Conservation (phyloP, 1,140 invertebrate species). For the Drosophila ogumai region DNA sequence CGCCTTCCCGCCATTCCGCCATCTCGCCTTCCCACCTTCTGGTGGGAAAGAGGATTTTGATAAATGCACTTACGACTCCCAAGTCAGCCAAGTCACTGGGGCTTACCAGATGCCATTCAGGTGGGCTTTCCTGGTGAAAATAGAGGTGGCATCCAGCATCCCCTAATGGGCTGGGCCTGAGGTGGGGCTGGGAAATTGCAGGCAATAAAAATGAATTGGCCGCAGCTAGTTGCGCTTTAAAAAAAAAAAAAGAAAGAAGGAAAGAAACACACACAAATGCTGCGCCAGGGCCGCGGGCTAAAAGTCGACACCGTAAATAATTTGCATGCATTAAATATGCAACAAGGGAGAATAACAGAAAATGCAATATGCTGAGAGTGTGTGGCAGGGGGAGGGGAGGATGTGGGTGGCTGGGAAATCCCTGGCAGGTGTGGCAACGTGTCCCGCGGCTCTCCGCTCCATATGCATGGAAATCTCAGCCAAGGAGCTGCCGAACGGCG, state of each 20-base stretch:
- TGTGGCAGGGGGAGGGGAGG: neutral
- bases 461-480: slow-evolving; percentile 75
- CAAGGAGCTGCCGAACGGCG: slow-evolving; percentile 44
- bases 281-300: slow-evolving; percentile 32
- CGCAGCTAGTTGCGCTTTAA: slow-evolving; percentile 48
- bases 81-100: slow-evolving; percentile 51
- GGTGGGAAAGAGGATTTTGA: slow-evolving; percentile 62
- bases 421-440: slow-evolving; percentile 56
- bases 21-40: too few species aligned
- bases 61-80: slow-evolving; percentile 66
- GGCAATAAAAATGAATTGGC: slow-evolving; percentile 60
- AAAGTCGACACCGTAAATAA: slow-evolving; percentile 69
- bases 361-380: slow-evolving; percentile 63
- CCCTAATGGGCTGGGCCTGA: slow-evolving; percentile 19
- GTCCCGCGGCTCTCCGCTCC: slow-evolving; percentile 58
- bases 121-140: slow-evolving; percentile 13
- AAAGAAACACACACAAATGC: neutral
- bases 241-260: slow-evolving; percentile 15
- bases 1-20: neutral
- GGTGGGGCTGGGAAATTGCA: slow-evolving; percentile 22
- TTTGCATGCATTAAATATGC: slow-evolving; percentile 78
- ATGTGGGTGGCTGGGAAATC: neutral
- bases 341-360: slow-evolving; percentile 60
- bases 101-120: slow-evolving; percentile 18
- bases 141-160: slow-evolving; percentile 10